Conservation (phyloP, 2,797 vertebrate species). For the Fistularia commersonii region DNA sequence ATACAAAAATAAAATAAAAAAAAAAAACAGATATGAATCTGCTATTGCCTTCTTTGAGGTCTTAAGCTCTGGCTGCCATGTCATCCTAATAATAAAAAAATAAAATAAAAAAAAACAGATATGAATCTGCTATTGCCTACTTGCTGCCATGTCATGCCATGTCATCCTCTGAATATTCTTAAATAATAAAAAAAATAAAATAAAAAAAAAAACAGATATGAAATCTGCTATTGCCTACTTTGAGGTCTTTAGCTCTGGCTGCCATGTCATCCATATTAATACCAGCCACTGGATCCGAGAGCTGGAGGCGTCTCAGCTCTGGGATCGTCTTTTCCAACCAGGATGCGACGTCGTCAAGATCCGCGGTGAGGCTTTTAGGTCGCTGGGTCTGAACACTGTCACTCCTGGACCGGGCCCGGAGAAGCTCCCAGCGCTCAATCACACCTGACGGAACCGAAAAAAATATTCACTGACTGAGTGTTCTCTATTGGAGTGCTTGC, state of each 20-base stretch:
- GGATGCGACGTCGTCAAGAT: conserved; percentile 76
- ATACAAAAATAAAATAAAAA: too few species aligned
- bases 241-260: conserved; percentile 5
- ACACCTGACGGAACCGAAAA: conserved; percentile 69
- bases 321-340: conserved; percentile 81
- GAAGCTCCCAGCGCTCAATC: conserved; percentile 88
- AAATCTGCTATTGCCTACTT: background rate
- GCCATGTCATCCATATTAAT: conserved; percentile 61
- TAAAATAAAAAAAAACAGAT: too few species aligned
- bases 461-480: background rate
- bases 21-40: too few species aligned
- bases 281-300: conserved; percentile 51
- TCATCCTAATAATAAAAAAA: too few species aligned
- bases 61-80: too few species aligned
- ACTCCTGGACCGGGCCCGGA: conserved; percentile 80
- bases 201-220: background rate
- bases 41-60: too few species aligned
- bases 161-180: background rate
- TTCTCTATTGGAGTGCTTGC: too few species aligned
- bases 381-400: conserved; percentile 63
- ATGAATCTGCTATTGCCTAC: too few species aligned
- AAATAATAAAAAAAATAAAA: background rate
- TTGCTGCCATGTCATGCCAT: too few species aligned
- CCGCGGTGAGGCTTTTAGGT: conserved; percentile 72
- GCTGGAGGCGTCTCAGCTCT: conserved; percentile 75